Conservation (phyloP, 2,888 invertebrate genomes). For the Anthrax anthrax region DNA sequence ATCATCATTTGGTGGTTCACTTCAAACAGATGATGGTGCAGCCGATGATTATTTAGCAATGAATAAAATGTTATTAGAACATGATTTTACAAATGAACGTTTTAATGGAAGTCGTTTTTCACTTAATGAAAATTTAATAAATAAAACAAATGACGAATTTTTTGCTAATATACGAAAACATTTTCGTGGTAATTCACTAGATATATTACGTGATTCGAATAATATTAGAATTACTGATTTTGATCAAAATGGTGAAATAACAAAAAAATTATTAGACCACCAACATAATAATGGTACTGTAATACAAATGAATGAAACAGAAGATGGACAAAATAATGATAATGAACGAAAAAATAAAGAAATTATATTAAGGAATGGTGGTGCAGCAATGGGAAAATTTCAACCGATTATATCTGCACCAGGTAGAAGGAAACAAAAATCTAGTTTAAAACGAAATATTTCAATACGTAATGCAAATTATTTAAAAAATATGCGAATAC, state of each 20-base stretch:
- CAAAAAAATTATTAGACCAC: not conserved
- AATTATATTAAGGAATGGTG: slow-evolving; percentile 22
- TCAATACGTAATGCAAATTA: slow-evolving; percentile 40
- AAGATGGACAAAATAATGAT: not conserved
- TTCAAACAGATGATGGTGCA: slow-evolving; percentile 21
- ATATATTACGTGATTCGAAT: slow-evolving; percentile 22
- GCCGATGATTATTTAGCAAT: slow-evolving; percentile 1
- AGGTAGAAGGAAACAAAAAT: slow-evolving; percentile 7
- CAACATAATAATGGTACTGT: not conserved
- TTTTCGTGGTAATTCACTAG: slow-evolving; percentile 28
- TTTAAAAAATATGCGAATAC: slow-evolving; percentile 51
- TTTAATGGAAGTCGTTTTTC: slow-evolving; percentile 28
- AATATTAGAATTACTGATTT: slow-evolving; percentile 9
- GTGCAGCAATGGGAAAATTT: not conserved
- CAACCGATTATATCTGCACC: not conserved
- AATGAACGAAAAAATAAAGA: slow-evolving; percentile 16
- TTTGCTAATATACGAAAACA: slow-evolving; percentile 18
- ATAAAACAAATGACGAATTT: slow-evolving; percentile 19
- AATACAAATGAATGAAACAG: slow-evolving; percentile 17
- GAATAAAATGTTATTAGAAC: not conserved
- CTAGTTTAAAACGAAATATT: slow-evolving; percentile 28
- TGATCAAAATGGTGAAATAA: not conserved
- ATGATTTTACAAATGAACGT: not conserved
- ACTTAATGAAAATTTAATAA: slow-evolving; percentile 29
- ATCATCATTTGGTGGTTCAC: slow-evolving; percentile 15